Evolutionary conservation across 2,797 vertebrate species (phyloP), one percentile per base, ranked within the genome.

Genomic region (Amblyopsis hoosieri): DNA sequence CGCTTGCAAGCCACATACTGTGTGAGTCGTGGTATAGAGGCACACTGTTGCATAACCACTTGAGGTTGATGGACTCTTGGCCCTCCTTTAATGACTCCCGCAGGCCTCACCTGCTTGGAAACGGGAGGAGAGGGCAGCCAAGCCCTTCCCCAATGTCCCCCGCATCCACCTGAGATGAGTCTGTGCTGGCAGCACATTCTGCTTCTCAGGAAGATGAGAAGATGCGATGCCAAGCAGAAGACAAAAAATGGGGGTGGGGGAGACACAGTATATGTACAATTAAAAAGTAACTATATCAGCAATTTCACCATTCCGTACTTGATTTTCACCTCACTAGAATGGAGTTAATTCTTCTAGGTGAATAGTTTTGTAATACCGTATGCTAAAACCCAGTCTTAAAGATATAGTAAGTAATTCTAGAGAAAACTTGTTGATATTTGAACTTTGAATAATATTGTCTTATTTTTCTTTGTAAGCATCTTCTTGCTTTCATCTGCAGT

Each of bases 81-180:
- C 1, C 12, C 19, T 6, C 31, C 31, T 13, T 5, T 64, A 66
- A 53, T 58, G 55, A 37, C 55, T 66, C 49, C 48, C 23, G 33
- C 48, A 66, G 55, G 13, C 54, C 54, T 57, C n/a, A 13, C 7
- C 42, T 9, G 9, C 8, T 37, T 23, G 5, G 8, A 55, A 33
- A 48, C 54, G 19, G 31, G 46, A 8, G 14, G 31, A 12, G 3
- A 4, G 10, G 29, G 52, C 33, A 15, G 9, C 62, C 47, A n/a
- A 8, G 15, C 47, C 47, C 47, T 12, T 12, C 47, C 47, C 47
- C 12, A 29, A 29, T 29, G 23, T 29, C 47, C 1, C n/a, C 4
- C 12, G n/a, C 12, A 3, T 4, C 47, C 47, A 48, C n/a, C 55
- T 15, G 31, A 23, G 57, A 19, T 46, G 13, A 23, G 33, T 17